These are phyloP conservation scores for Aricia agestis DNA, from an alignment of 1,140 invertebrate species.

Conservation along the genomic window DNA sequence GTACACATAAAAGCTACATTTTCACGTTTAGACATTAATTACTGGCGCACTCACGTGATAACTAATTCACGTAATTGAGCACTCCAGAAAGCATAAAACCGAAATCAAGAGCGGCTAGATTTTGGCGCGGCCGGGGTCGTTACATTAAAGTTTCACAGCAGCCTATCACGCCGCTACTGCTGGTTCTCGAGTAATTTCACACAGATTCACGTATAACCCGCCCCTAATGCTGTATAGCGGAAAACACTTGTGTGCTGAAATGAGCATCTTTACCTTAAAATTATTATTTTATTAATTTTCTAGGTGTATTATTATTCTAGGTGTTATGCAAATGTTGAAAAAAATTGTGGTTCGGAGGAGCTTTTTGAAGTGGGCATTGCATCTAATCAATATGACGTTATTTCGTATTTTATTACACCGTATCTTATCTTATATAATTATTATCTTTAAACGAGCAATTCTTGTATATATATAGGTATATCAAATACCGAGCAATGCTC, in stretches of 20 bases:
- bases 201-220: conserved; percentile 40
- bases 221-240: conserved; percentile 39
- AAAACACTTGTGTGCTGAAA: not conserved
- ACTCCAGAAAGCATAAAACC: conserved; percentile 42
- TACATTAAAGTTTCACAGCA: conserved; percentile 62
- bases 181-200: conserved; percentile 43
- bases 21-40: not conserved
- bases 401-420: too few relatives aligned
- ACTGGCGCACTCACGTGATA: conserved; percentile 23
- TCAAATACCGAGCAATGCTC: too few relatives aligned
- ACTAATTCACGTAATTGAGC: conserved; percentile 36
- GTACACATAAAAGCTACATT: not conserved
- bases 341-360: too few relatives aligned
- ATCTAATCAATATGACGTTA: too few relatives aligned
- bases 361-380: too few relatives aligned
- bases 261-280: too few relatives aligned
- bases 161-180: conserved; percentile 46
- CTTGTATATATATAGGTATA: too few relatives aligned
- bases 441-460: too few relatives aligned
- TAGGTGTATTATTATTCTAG: too few relatives aligned
- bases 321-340: too few relatives aligned
- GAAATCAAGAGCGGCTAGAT: conserved; percentile 53
- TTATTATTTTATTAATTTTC: too few relatives aligned
- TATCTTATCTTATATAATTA: too few relatives aligned
- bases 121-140: conserved; percentile 47